Conservation (phyloP, 2,888 invertebrate genomes). For the Digitonthophagus gazella region DNA sequence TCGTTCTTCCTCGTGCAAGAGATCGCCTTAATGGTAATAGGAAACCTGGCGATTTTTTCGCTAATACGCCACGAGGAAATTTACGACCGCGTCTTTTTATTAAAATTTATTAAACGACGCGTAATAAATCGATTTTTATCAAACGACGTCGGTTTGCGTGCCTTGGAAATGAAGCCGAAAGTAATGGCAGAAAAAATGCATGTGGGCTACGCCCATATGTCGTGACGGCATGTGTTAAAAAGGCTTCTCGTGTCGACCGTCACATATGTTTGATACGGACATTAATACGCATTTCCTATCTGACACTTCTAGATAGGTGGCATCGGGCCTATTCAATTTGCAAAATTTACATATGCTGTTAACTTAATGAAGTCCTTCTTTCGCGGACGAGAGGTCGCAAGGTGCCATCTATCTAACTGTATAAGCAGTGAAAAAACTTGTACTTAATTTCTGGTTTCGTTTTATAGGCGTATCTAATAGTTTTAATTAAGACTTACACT, state of each 20-base stretch:
- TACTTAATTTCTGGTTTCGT: neutral
- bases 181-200: neutral
- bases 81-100: neutral
- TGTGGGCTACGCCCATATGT: neutral
- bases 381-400: no score
- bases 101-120: neutral
- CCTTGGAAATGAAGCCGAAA: no score
- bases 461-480: no score
- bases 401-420: neutral
- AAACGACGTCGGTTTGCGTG: neutral
- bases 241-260: constrained; percentile 38
- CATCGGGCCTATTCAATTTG: neutral
- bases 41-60: neutral
- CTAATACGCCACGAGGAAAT: neutral
- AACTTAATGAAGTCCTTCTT: neutral
- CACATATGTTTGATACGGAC: constrained; percentile 30
- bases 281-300: constrained; percentile 12
- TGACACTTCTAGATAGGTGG: neutral
- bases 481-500: no score
- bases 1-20: neutral
- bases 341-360: neutral
- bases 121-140: neutral
- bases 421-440: neutral
- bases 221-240: constrained; percentile 25
- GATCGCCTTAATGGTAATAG: neutral